phyloP scores from a whole-genome alignment of 2,113 vertebrate genomes.

The Cisticola juncidis region DNA sequence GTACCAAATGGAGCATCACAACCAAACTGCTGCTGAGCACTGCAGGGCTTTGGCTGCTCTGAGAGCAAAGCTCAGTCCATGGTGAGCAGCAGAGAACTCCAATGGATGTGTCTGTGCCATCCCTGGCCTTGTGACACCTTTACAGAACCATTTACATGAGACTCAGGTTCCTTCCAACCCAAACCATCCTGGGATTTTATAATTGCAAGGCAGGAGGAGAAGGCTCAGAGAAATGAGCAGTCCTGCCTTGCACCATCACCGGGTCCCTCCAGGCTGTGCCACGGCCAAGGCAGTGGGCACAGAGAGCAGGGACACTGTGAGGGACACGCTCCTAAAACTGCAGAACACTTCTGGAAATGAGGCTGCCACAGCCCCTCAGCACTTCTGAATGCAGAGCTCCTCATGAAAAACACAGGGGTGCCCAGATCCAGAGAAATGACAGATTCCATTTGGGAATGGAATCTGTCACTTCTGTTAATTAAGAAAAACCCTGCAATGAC shows the following conservation, averaged over 20 bases:
- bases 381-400: neutral
- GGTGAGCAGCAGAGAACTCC: neutral
- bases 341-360: neutral
- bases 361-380: neutral
- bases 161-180: neutral
- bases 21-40: neutral
- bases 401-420: neutral
- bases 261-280: neutral
- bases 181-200: neutral
- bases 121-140: neutral
- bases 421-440: neutral
- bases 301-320: neutral
- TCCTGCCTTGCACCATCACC: accelerated
- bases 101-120: neutral
- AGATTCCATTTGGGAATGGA: neutral
- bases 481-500: neutral
- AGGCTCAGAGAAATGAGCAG: neutral
- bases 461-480: neutral
- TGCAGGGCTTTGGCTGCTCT: neutral
- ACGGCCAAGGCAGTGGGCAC: no score
- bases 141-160: neutral
- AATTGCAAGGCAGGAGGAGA: neutral
- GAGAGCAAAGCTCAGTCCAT: neutral
- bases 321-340: accelerated
- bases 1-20: neutral